phyloP scores from a whole-genome alignment of 1,140 invertebrate genomes.

The Sitophilus oryzae region DNA sequence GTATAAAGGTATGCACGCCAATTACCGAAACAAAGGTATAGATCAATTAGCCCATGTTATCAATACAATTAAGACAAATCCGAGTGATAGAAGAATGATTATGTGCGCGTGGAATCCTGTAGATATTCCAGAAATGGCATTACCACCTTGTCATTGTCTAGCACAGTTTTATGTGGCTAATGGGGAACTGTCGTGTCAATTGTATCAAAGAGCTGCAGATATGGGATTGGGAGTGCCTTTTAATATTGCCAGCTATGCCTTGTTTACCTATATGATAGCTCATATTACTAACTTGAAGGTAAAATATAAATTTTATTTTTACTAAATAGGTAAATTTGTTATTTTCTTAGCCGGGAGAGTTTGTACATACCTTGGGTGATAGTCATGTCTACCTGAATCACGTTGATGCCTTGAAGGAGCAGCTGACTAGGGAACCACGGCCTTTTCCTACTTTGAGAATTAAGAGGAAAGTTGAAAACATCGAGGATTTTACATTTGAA shows the following conservation, averaged over 20 bases:
- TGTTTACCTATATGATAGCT: conserved; percentile 95
- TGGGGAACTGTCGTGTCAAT: conserved; percentile 77
- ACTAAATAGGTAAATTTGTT: conserved; percentile 7
- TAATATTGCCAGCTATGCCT: conserved; percentile 96
- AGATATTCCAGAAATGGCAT: conserved; percentile 87
- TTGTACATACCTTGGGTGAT: conserved; percentile 95
- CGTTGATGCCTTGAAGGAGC: conserved; percentile 75
- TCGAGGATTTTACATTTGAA: conserved; percentile 85
- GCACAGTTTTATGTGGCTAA: conserved; percentile 92
- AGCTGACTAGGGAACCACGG: conserved; percentile 73
- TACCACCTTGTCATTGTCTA: conserved; percentile 95
- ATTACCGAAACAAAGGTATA: conserved; percentile 83
- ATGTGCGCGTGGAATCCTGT: conserved; percentile 94
- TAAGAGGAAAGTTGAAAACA: conserved; percentile 61
- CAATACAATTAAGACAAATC: conserved; percentile 75
- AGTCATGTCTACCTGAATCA: conserved; percentile 96
- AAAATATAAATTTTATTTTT: conserved; percentile 19
- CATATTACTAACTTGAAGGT: conserved; percentile 84
- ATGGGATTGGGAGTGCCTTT: conserved; percentile 98
- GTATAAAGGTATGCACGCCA: conserved; percentile 77
- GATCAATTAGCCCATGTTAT: conserved; percentile 90
- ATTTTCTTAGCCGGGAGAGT: conserved; percentile 76
- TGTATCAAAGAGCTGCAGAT: conserved; percentile 97
- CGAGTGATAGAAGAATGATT: conserved; percentile 83
- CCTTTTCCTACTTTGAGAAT: conserved; percentile 81